A percentile compares a stretch with the other conserved stretches of the same genome.
Evolutionary conservation across 2,113 vertebrate genomes (phyloP).

Genomic region (Rousettus leschenaultii): DNA sequence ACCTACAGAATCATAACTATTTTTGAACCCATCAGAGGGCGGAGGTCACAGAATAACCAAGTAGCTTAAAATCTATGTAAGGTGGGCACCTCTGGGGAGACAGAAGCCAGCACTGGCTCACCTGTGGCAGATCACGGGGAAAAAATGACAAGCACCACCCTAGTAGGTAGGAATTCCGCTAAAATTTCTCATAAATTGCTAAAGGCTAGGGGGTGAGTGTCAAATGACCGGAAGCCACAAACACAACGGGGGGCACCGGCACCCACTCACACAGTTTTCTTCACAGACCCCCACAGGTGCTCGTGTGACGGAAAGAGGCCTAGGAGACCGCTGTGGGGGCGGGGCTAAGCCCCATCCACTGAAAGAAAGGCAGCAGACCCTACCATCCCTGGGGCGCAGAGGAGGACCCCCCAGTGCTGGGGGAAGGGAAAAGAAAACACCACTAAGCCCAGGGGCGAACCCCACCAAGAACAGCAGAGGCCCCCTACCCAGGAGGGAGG

Average conservation of each 20-base stretch:
- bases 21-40: neutral
- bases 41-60: neutral
- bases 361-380: neutral
- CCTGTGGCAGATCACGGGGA: neutral
- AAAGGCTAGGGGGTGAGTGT: neutral
- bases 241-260: too few species aligned
- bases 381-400: neutral
- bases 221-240: neutral
- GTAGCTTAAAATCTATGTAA: neutral
- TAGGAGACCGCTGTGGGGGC: neutral
- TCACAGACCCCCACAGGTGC: too few species aligned
- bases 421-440: neutral
- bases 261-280: neutral
- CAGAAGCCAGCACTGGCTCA: neutral
- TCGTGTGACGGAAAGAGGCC: neutral
- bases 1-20: neutral
- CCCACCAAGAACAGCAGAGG: neutral
- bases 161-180: neutral
- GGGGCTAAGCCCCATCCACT: neutral
- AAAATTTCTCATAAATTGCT: neutral
- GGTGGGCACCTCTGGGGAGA: neutral
- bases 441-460: neutral
- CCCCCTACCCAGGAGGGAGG: neutral
- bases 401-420: neutral
- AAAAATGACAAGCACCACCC: neutral